A percentile compares a stretch with the other conserved stretches of the same genome.
These are phyloP conservation scores for Neostethus bicornis DNA, from an alignment of 2,797 vertebrate genomes.

Conservation along the genomic window DNA sequence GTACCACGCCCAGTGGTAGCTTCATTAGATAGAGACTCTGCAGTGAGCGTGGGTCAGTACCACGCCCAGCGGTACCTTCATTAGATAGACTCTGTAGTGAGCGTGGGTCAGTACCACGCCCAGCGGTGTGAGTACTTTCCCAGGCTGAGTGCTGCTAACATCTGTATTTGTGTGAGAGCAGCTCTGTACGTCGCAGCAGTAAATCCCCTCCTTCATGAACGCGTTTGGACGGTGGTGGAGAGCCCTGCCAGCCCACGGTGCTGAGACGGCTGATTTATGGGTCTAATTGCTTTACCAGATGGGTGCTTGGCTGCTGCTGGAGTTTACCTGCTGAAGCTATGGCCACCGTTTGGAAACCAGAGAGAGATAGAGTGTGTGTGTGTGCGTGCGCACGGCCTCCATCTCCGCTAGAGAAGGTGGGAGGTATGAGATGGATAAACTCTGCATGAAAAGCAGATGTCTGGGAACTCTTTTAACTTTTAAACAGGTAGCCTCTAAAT, in stretches of 20 bases:
- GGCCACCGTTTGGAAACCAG: slow-evolving; percentile 26
- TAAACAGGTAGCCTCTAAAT: slow-evolving; percentile 30
- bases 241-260: slow-evolving; percentile 49
- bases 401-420: slow-evolving; percentile 13
- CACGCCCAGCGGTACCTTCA: slow-evolving; percentile 36
- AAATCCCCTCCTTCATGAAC: slow-evolving; percentile 46
- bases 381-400: slow-evolving; percentile 24
- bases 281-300: slow-evolving; percentile 74
- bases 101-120: slow-evolving; percentile 46
- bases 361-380: slow-evolving; percentile 23
- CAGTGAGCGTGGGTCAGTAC: slow-evolving; percentile 6
- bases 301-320: slow-evolving; percentile 49
- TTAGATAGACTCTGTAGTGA: no score
- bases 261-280: slow-evolving; percentile 65
- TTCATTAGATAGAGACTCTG: neutral
- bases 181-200: slow-evolving; percentile 52
- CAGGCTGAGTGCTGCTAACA: slow-evolving; percentile 67
- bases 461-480: slow-evolving; percentile 20
- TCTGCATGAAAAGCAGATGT: slow-evolving; percentile 50
- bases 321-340: slow-evolving; percentile 46
- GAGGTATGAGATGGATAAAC: slow-evolving; percentile 30
- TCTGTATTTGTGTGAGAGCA: slow-evolving; percentile 68
- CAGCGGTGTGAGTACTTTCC: slow-evolving; percentile 37
- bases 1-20: no score
- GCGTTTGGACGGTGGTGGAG: slow-evolving; percentile 43